Evolutionary conservation across 2,797 vertebrate species (phyloP).

Genomic region (Danionella dracula): DNA sequence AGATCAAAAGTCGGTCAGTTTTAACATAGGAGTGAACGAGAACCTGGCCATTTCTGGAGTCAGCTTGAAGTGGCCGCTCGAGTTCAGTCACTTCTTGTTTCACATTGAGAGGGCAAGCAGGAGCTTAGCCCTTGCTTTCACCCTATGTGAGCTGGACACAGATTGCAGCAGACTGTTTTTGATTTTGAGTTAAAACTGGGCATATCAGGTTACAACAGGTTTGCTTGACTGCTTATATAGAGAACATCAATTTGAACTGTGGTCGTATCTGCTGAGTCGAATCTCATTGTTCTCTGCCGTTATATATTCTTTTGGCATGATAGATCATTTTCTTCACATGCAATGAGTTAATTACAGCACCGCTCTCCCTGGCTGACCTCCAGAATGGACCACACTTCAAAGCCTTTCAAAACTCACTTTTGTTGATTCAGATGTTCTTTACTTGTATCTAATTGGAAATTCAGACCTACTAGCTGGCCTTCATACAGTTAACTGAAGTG

Average conservation of each 20-base stretch:
- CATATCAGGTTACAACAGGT: conserved; percentile 52
- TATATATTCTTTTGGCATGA: conserved; percentile 8
- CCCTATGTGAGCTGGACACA: no score
- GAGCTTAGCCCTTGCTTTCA: no score
- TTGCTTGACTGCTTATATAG: conserved; percentile 43
- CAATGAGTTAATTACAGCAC: background rate
- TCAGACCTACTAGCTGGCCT: background rate
- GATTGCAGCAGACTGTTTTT: no score
- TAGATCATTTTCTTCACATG: background rate
- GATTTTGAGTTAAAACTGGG: background rate
- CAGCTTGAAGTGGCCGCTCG: no score
- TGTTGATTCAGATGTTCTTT: conserved; percentile 31
- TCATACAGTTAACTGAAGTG: background rate
- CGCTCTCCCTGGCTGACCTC: background rate
- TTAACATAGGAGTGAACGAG: no score
- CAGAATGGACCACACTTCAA: background rate
- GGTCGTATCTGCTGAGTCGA: conserved; percentile 36
- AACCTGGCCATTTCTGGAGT: no score
- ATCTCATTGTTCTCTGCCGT: background rate
- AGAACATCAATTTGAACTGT: conserved; percentile 44
- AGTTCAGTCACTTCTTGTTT: no score
- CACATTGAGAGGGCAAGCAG: no score
- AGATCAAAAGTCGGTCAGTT: no score
- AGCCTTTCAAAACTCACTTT: background rate
- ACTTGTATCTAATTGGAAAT: conserved; percentile 6